Evolutionary conservation across 2,797 vertebrate genomes (phyloP).

Genomic region (Spondyliosoma cantharus): DNA sequence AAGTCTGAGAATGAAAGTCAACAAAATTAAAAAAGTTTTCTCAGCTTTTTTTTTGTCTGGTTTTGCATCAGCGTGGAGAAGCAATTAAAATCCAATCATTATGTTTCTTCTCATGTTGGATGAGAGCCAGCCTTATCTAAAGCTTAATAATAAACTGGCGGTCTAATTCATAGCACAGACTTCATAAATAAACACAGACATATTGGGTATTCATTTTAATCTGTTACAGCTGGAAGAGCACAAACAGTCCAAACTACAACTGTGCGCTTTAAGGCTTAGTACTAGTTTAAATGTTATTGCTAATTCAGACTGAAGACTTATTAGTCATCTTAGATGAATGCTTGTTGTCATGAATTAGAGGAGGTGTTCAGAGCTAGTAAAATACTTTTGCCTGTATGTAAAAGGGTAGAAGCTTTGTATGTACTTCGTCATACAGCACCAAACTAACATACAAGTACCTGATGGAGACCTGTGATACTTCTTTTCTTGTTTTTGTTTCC

Average conservation of each 20-base stretch:
- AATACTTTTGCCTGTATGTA: not conserved
- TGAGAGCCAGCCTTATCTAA: slow-evolving; percentile 32
- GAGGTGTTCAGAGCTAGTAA: not conserved
- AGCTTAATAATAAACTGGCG: slow-evolving; percentile 19
- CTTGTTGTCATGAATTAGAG: not conserved
- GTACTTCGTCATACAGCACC: not conserved
- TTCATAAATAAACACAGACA: slow-evolving; percentile 14
- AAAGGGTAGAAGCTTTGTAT: not conserved
- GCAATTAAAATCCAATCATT: slow-evolving; percentile 48
- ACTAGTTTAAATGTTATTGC: not conserved
- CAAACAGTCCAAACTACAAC: not conserved
- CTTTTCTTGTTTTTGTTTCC: too few relatives aligned
- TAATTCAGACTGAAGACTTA: not conserved
- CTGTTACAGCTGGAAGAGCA: not conserved
- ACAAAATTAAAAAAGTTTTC: not conserved
- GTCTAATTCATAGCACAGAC: slow-evolving; percentile 11
- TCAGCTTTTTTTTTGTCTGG: not conserved
- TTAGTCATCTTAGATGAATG: not conserved
- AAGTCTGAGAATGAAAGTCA: not conserved
- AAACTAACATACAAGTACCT: not conserved
- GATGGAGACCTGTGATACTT: too few relatives aligned
- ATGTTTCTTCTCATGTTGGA: slow-evolving; percentile 24
- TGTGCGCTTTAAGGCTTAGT: not conserved
- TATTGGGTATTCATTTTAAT: not conserved
- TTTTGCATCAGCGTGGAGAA: slow-evolving; percentile 19